Evolutionary conservation across 2,113 vertebrate species (phyloP), one percentile per base, ranked within the genome.

Genomic region (Sakesphorus luctuosus): DNA sequence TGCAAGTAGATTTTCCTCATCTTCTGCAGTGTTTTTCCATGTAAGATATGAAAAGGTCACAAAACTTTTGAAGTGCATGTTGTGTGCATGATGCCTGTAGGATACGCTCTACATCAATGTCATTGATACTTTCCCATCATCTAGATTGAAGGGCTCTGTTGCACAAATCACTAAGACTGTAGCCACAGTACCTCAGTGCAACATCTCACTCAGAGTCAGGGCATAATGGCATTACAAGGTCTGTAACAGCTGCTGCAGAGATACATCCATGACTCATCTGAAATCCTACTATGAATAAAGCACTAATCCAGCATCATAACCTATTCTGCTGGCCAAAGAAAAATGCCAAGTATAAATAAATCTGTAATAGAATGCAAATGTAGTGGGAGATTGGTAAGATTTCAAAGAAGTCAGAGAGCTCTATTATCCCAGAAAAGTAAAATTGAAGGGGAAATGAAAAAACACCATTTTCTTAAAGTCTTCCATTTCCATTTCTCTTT

Each of bases 201-300:
- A 52, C 35, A 40, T 87, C 94, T 86, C 55, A 55, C 69, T 84
- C 59, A 72, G 90, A 86, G 85, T 97, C 87, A 93, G 77, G 82
- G 65, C 72, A 75, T 91, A 93, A 96, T 88, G 87, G 80, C 84
- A 94, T 96, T 96, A 86, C 88, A 91, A 92, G 94, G 93, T 73
- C 85, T 92, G 84, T 85, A 94, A 94, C 94, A 96, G 93, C 93
- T 96, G 92, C 94, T 96, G 89, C 75, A 88, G 81, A 85, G 88
- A 96, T 87, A 59, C 63, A 93, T 93, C 80, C 8, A 1, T 93
- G 90, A 97, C 82, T 96, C 93, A 94, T 96, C 74, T 94, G 66
- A 96, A 97, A 91, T 85, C 93, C 89, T 85, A 16, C 91, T 79
- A 93, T 84, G 93, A 94, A 83, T 76, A 94, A 94, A 90, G 67